phyloP scores from a whole-genome alignment of 1,140 invertebrate genomes.

The Tyrophagus putrescentiae region DNA sequence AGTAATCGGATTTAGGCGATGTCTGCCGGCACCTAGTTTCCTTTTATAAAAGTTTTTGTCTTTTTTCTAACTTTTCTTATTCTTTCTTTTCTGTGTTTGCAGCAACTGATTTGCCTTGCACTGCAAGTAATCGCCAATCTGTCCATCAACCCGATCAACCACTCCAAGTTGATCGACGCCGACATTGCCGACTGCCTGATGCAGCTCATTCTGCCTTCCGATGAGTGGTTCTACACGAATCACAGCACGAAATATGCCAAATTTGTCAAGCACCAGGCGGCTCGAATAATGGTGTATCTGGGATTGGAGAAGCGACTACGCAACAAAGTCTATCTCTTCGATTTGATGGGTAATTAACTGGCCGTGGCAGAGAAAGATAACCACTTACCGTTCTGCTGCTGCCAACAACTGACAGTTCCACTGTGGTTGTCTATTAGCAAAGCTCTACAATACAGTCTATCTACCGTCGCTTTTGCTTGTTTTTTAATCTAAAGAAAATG shows the following conservation, averaged over 20 bases:
- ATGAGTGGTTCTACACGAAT: constrained; percentile 60
- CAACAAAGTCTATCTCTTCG: constrained; percentile 41
- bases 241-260: constrained; percentile 52
- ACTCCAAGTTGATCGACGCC: constrained; percentile 42
- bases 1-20: no score
- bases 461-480: no score
- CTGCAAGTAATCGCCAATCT: constrained; percentile 49
- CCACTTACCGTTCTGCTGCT: no score
- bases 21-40: no score
- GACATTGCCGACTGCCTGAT: constrained; percentile 49
- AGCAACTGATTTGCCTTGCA: constrained; percentile 52
- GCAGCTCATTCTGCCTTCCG: constrained; percentile 51
- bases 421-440: no score
- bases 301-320: constrained; percentile 41
- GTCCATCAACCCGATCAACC: constrained; percentile 43
- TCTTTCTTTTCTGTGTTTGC: constrained; percentile 16
- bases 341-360: constrained; percentile 30
- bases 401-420: no score
- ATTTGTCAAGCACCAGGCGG: constrained; percentile 55
- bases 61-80: neutral
- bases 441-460: no score
- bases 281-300: constrained; percentile 47
- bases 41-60: no score
- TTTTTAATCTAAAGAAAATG: neutral
- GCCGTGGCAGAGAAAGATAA: no score